A percentile compares a stretch with the other conserved stretches of the same genome.
phyloP scores from a whole-genome alignment of 2,888 invertebrate genomes.

The Frankliniella fusca region DNA sequence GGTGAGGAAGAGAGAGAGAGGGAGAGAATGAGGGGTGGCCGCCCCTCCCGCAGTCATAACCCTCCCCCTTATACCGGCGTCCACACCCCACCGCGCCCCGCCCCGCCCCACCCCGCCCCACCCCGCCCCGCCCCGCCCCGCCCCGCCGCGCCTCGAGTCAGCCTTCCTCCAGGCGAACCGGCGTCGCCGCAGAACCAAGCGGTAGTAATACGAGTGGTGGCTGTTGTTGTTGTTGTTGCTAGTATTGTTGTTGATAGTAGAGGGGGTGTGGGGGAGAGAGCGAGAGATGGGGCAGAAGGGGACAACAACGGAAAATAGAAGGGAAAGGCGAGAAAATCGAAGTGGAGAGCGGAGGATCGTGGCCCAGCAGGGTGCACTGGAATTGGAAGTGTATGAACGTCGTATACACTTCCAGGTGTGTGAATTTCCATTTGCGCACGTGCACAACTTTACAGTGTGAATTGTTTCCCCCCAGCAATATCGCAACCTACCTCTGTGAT shows the following conservation, averaged over 20 bases:
- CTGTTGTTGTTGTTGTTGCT: not conserved
- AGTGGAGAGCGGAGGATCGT: too few relatives aligned
- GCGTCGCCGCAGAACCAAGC: conserved; percentile 23
- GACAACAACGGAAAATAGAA: too few relatives aligned
- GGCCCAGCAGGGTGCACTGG: too few relatives aligned
- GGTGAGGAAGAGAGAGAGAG: not conserved
- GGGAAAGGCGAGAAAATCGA: too few relatives aligned
- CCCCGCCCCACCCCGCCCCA: not conserved
- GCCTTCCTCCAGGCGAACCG: conserved; percentile 23
- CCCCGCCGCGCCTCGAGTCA: too few relatives aligned
- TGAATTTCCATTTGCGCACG: too few relatives aligned
- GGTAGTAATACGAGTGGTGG: not conserved
- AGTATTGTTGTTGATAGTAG: not conserved
- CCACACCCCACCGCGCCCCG: not conserved
- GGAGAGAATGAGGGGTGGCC: not conserved
- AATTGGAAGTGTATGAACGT: too few relatives aligned
- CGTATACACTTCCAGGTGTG: too few relatives aligned
- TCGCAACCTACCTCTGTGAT: too few relatives aligned
- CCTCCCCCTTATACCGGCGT: conserved; percentile 33
- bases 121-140: too few relatives aligned
- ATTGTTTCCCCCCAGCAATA: too few relatives aligned
- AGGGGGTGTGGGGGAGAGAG: not conserved
- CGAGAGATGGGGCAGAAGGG: not conserved
- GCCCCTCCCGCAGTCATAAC: conserved; percentile 46
- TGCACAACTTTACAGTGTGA: too few relatives aligned